Conservation (phyloP, 2,797 vertebrate genomes). For the Hydrophis major region DNA sequence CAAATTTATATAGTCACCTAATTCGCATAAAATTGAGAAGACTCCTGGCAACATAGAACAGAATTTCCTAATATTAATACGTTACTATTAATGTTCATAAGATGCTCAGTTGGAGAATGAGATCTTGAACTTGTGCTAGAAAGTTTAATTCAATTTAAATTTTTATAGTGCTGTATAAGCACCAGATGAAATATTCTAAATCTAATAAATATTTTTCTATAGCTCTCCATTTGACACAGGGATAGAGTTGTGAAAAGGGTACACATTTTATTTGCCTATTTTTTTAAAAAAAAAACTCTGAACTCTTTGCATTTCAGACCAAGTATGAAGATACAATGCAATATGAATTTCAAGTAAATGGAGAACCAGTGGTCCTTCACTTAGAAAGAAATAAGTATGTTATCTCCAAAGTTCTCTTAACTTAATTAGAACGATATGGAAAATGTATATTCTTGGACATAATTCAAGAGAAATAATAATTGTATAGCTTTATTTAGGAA, state of each 20-base stretch:
- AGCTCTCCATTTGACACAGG: background rate
- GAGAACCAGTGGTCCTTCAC: background rate
- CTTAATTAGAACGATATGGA: background rate
- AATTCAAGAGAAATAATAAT: background rate
- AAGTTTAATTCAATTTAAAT: background rate
- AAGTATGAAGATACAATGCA: constrained; percentile 42
- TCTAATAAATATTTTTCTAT: background rate
- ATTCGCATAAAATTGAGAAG: background rate
- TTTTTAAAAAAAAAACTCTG: background rate
- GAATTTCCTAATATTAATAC: background rate
- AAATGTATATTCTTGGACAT: background rate
- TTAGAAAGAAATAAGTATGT: background rate
- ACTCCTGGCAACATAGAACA: background rate
- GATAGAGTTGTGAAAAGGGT: background rate
- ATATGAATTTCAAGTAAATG: background rate
- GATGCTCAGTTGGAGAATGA: background rate
- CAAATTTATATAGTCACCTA: background rate
- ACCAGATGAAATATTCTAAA: background rate
- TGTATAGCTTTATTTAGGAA: background rate
- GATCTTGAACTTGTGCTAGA: background rate
- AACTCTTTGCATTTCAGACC: constrained; percentile 54
- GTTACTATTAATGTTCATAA: background rate
- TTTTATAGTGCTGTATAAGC: background rate
- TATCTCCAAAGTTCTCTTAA: background rate
- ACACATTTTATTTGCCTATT: background rate